phyloP scores from a whole-genome alignment of 2,888 invertebrate species.

The Melolontha melolontha region DNA sequence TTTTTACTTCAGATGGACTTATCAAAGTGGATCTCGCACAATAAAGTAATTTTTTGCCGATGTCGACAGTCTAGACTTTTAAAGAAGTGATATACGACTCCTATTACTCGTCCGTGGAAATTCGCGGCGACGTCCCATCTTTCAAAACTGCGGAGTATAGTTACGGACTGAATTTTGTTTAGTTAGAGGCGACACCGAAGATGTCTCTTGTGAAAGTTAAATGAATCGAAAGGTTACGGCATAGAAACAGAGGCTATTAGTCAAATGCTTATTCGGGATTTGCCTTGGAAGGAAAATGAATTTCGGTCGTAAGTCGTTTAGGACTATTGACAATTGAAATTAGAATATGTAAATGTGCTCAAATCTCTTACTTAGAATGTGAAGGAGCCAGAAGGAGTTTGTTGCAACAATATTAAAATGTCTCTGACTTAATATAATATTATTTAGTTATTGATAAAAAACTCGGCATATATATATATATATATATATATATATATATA shows the following conservation, averaged over 20 bases:
- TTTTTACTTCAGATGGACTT: slow-evolving; percentile 13
- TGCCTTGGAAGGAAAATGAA: slow-evolving; percentile 5
- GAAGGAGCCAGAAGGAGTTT: too few relatives aligned
- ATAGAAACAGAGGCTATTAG: slow-evolving; percentile 13
- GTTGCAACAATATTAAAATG: too few relatives aligned
- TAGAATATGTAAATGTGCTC: too few relatives aligned
- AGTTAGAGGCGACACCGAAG: slow-evolving; percentile 4
- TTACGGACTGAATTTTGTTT: slow-evolving; percentile 19
- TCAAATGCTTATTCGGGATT: slow-evolving; percentile 10
- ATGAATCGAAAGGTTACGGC: slow-evolving; percentile 14
- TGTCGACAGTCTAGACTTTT: not conserved
- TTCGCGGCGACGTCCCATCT: slow-evolving; percentile 5
- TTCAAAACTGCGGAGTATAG: slow-evolving; percentile 21
- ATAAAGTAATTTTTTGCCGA: slow-evolving; percentile 27
- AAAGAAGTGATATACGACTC: slow-evolving; percentile 13
- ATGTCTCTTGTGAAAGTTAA: slow-evolving; percentile 17
- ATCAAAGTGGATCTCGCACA: slow-evolving; percentile 21
- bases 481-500: too few relatives aligned
- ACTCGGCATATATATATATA: too few relatives aligned
- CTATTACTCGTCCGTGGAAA: slow-evolving; percentile 3
- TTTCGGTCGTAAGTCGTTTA: not conserved
- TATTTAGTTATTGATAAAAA: too few relatives aligned
- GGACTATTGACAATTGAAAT: too few relatives aligned
- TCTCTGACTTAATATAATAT: too few relatives aligned
- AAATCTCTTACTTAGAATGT: too few relatives aligned